Evolutionary conservation across 2,888 invertebrate species (phyloP), one percentile per base, ranked within the genome.

Genomic region (Melipona bicolor): DNA sequence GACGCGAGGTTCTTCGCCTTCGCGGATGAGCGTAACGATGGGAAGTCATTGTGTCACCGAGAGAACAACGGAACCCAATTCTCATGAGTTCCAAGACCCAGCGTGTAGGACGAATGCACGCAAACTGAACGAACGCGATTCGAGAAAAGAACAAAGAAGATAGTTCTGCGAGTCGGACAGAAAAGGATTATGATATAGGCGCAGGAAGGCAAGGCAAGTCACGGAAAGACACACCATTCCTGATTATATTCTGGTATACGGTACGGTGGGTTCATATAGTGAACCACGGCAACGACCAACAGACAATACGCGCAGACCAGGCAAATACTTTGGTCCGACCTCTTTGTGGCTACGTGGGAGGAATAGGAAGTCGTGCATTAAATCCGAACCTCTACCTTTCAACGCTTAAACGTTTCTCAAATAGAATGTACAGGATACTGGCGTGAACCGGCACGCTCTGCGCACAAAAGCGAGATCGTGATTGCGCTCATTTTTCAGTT

Each of bases 361-460:
- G 92, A 93, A 92, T 93, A 91, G 93, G 92, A 92, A 92, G 92
- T 92, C 90, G 91, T 87, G 89, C 90, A 92, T 92, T 92, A 92
- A 92, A 91, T 91, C 90, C 86, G 89, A 91, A 88, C 89, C 90
- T 91, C 89, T 87, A 90, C 87, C 90, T 91, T 89, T 89, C 87
- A 88, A 86, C 88, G 80, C 77, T 90, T 90, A 90, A 90, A 90
- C 82, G 90, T 85, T 88, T 85, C 88, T 89, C 88, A 89, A 90
- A 90, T 89, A 85, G 86, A 82, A 87, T 69, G 85, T 76, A 77
- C 78, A 70, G 86, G 71, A 79, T 83, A 78, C 74, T 76, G 77
- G 75, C 85, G 64, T 61, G 75, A 67, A 79, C 79, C 82, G 73
- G 76, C 76, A 64, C 62, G 77, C 70, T 68, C 54, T 50, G 75